phyloP scores from a whole-genome alignment of 2,113 vertebrate species.

The Cervus canadensis region DNA sequence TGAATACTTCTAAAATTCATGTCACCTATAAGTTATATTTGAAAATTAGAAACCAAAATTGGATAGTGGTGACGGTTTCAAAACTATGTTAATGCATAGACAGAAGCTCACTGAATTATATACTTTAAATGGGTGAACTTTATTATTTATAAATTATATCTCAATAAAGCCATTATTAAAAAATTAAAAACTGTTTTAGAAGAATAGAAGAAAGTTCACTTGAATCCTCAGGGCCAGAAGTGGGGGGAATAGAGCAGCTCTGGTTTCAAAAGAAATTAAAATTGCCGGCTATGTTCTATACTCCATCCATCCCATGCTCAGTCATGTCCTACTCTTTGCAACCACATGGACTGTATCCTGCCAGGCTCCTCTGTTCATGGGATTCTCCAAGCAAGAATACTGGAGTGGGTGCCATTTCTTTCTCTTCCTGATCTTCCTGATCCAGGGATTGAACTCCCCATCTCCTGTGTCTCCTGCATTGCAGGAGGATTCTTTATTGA shows the following conservation, averaged over 20 bases:
- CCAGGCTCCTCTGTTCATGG: not conserved
- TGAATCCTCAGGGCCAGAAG: not conserved
- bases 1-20: not conserved
- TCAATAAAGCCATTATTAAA: not conserved
- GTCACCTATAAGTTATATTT: not conserved
- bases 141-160: not conserved
- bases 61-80: not conserved
- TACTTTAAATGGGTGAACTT: not conserved
- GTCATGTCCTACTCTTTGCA: not conserved
- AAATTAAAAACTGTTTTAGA: not conserved
- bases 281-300: not conserved
- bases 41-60: constrained; percentile 23
- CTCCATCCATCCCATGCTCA: not conserved
- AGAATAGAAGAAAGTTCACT: not conserved
- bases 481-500: not conserved
- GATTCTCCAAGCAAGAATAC: not conserved
- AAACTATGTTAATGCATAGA: not conserved
- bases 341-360: not conserved
- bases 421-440: not conserved
- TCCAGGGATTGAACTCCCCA: not conserved
- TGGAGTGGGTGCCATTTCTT: not conserved
- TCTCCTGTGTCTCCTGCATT: not conserved
- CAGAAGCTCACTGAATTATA: not conserved
- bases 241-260: not conserved
- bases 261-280: not conserved